A percentile compares a stretch with the other conserved stretches of the same genome.
phyloP scores from a whole-genome alignment of 2,113 vertebrate species.

The Fulmarus glacialis region DNA sequence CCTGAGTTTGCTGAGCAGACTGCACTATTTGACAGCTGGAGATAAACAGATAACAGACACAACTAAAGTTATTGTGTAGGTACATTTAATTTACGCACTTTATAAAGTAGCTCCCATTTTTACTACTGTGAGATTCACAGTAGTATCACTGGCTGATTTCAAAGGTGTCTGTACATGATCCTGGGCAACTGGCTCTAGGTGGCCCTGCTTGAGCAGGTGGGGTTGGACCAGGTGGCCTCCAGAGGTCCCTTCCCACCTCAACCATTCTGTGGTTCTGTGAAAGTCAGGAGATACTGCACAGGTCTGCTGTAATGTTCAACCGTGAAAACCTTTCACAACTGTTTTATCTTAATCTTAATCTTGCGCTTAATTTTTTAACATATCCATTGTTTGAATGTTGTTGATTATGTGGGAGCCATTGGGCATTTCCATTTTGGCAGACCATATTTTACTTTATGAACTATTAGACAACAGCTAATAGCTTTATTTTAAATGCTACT shows the following conservation, averaged over 20 bases:
- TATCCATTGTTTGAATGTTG: background rate
- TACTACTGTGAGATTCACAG: too few species aligned
- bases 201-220: background rate
- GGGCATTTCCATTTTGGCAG: background rate
- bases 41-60: background rate
- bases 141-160: background rate
- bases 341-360: background rate
- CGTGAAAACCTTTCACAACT: background rate
- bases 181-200: background rate
- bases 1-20: background rate
- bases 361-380: background rate
- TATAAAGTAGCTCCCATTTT: background rate
- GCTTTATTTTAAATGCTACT: background rate
- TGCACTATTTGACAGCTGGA: background rate
- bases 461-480: background rate
- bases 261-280: fast-evolving
- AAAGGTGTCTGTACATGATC: background rate
- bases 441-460: background rate
- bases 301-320: background rate
- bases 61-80: background rate
- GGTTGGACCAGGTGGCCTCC: background rate
- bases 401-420: background rate
- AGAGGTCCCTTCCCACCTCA: background rate
- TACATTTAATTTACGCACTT: background rate
- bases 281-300: background rate